phyloP scores from a whole-genome alignment of 2,797 vertebrate species.

The Gambusia yucatana region DNA sequence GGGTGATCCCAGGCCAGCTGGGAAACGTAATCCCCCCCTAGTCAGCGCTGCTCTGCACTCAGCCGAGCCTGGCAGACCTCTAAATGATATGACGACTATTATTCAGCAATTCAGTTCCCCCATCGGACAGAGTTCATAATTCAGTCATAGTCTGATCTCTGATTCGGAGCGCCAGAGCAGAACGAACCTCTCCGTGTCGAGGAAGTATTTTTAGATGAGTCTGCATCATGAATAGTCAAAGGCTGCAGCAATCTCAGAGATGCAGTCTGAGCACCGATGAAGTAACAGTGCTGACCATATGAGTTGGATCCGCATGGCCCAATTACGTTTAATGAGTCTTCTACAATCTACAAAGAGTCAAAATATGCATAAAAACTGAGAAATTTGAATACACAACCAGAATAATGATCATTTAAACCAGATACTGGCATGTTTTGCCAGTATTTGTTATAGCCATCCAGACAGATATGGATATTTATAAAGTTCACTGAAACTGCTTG shows the following conservation, averaged over 20 bases:
- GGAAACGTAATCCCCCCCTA: neutral
- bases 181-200: conserved; percentile 24
- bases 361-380: neutral
- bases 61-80: neutral
- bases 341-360: neutral
- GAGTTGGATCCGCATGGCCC: neutral
- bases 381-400: neutral
- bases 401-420: neutral
- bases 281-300: neutral
- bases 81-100: conserved; percentile 1
- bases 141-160: conserved; percentile 21
- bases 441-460: neutral
- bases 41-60: neutral
- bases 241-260: conserved; percentile 19
- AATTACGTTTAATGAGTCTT: neutral
- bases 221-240: conserved; percentile 45
- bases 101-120: conserved; percentile 3
- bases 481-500: neutral
- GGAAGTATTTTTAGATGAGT: conserved; percentile 28
- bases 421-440: neutral
- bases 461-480: neutral
- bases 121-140: conserved; percentile 22
- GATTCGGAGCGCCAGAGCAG: conserved; percentile 19
- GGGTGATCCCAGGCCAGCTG: conserved; percentile 1
- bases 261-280: conserved; percentile 7